These are phyloP conservation scores for Herpetotheres cachinnans DNA, from an alignment of 2,113 vertebrate species.

Conservation along the genomic window DNA sequence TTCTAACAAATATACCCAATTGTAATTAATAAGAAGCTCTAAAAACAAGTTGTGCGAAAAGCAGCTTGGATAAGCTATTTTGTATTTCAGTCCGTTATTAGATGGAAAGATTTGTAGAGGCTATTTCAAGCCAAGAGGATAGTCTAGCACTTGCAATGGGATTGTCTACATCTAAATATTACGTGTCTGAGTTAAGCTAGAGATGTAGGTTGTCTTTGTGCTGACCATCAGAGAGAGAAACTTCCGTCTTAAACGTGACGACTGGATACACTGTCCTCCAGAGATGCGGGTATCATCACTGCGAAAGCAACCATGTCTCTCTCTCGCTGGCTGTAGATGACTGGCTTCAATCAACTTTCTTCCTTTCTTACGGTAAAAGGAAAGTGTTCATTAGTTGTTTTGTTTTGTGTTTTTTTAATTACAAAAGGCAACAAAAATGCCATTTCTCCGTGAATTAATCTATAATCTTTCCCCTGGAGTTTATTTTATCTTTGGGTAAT, in stretches of 20 bases:
- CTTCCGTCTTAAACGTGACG: neutral
- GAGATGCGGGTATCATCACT: neutral
- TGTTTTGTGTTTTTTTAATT: neutral
- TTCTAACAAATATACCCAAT: neutral
- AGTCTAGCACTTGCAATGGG: neutral
- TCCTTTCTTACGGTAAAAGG: neutral
- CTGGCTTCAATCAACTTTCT: neutral
- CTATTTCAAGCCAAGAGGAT: neutral
- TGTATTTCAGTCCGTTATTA: neutral
- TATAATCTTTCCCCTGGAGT: neutral
- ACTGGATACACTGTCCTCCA: neutral
- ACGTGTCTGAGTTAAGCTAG: accelerated
- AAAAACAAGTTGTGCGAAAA: neutral
- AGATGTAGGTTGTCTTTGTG: neutral
- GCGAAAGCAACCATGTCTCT: neutral
- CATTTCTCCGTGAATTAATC: neutral
- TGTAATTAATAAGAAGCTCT: neutral
- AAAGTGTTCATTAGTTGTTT: neutral
- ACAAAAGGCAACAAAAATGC: neutral
- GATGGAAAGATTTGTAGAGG: neutral
- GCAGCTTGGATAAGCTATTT: neutral
- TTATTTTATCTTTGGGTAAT: neutral
- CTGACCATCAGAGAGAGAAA: neutral
- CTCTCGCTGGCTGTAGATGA: neutral
- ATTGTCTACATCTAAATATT: neutral